Evolutionary conservation across 1,140 invertebrate genomes (phyloP).

Genomic region (fruit fly (Drosophila melanogaster)): DNA sequence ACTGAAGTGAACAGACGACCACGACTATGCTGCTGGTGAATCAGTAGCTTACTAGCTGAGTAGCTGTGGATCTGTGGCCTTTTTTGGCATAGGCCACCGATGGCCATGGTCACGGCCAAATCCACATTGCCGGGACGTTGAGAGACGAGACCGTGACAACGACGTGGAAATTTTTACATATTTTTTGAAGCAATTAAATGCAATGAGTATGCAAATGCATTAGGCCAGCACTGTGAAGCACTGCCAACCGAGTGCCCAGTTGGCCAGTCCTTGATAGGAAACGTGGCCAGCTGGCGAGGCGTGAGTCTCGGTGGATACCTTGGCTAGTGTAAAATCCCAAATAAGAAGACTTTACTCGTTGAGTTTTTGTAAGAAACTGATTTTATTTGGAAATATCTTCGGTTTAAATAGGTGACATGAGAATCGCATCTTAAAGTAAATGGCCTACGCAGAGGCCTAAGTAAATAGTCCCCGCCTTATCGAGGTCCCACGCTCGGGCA

Average conservation of each 20-base stretch:
- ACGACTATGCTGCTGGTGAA: constrained; percentile 46
- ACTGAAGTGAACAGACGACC: constrained; percentile 51
- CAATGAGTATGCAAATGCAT: constrained; percentile 79
- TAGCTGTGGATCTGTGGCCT: constrained; percentile 51
- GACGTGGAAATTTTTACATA: constrained; percentile 69
- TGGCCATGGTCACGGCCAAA: constrained; percentile 41
- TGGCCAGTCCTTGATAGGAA: constrained; percentile 58
- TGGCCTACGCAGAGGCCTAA: no score
- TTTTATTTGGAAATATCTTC: no score
- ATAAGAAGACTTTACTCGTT: no score
- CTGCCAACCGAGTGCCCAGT: constrained; percentile 22
- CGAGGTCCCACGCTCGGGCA: no score
- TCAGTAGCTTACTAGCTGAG: constrained; percentile 22
- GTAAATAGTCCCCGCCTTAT: no score
- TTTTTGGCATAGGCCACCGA: constrained; percentile 65
- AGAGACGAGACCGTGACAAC: constrained; percentile 64
- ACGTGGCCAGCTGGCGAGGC: constrained; percentile 59
- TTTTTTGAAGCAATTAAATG: constrained; percentile 80
- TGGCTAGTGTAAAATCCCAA: no score
- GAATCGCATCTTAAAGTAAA: no score
- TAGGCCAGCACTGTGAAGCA: constrained; percentile 50
- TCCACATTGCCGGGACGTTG: constrained; percentile 18
- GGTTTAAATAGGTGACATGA: no score
- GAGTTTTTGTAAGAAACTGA: no score
- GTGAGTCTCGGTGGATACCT: constrained; percentile 72